Evolutionary conservation across 1,140 invertebrate genomes (phyloP), one percentile per base, ranked within the genome.

Genomic region (Bacillus rossius): DNA sequence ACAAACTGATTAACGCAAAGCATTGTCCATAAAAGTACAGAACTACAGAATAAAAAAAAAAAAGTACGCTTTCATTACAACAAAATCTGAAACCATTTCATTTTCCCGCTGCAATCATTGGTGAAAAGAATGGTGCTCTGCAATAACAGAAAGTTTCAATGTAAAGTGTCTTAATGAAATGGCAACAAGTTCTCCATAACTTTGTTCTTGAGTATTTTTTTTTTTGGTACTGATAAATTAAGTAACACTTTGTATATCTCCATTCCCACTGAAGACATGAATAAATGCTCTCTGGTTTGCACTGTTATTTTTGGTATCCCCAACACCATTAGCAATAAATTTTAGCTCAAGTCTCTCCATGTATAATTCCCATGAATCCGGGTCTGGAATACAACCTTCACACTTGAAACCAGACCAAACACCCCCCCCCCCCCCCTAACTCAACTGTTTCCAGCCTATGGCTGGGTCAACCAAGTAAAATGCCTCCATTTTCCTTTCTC

Each of bases 341-440:
- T 7, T 7, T 13, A 7, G 43, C n/a, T 45, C 43, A 5, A 45
- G 23, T 25, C 43, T 45, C n/a, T 45, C 43, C 43, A 45, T 7
- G 13, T 45, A 45, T 25, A n/a, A 45, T 13, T 45, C 43, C 43
- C 43, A 45, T n/a, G 43, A 45, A 13, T 45, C 43, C 38, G n/a
- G n/a, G n/a, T n/a, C n/a, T n/a, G n/a, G n/a, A n/a, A n/a, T n/a
- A n/a, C n/a, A n/a, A n/a, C n/a, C n/a, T n/a, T n/a, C n/a, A n/a
- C n/a, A n/a, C n/a, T n/a, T n/a, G n/a, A n/a, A n/a, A n/a, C n/a
- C n/a, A n/a, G n/a, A n/a, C n/a, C n/a, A n/a, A n/a, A n/a, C n/a
- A n/a, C n/a, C n/a, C n/a, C n/a, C n/a, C n/a, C n/a, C n/a, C n/a
- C n/a, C n/a, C n/a, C n/a, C n/a, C n/a, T n/a, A n/a, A n/a, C n/a